Base-by-base conservation (phyloP, 2,797 vertebrate species). In the Sorex maritimensis region DNA sequence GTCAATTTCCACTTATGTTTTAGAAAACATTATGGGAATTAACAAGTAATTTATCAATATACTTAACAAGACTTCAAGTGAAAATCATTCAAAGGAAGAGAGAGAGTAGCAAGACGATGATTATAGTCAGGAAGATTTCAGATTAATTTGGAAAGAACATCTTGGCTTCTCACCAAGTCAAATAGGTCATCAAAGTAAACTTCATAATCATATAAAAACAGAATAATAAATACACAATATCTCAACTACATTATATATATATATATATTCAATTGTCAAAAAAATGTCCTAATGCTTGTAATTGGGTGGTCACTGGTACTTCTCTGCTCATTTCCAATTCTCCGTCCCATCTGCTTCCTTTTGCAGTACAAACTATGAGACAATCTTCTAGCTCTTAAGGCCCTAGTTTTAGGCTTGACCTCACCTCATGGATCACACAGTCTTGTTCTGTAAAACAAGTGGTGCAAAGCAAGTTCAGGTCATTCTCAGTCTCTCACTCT, bases 21-120 rank as follows among this genome's bases (percentile, higher is more conserved):
- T 58, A 88, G 30, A 91, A 30, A 81, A 55, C 79, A 2, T 95
- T 93, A 83, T 38, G 88, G 65, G 67, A 83, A 80, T 86, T 75
- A 34, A 58, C 84, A 73, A 73, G 28, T 86, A 81, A 95, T 88
- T 83, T 81, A 89, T 68, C 67, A 44, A 67, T 88, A 79, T 9
- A 38, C 13, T 86, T 72, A 77, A 87, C 41, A 78, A 88, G 82
- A 49, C 63, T 75, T 90, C 49, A 84, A 80, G 52, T 49, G 79
- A 81, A 91, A 92, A 83, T 44, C 38, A 71, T 72, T 93, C 81
- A 13, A 19, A 72, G 68, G 34, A n/a, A 69, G 46, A 67, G 44
- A 77, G 34, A 84, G 7, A 78, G 1, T 61, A 26, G 8, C 23
- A 55, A 52, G 41, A 71, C 23, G 73, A 65, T 0, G 12, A 83